Conservation (phyloP, 2,888 invertebrate species). For the Folsomia manolachei region DNA sequence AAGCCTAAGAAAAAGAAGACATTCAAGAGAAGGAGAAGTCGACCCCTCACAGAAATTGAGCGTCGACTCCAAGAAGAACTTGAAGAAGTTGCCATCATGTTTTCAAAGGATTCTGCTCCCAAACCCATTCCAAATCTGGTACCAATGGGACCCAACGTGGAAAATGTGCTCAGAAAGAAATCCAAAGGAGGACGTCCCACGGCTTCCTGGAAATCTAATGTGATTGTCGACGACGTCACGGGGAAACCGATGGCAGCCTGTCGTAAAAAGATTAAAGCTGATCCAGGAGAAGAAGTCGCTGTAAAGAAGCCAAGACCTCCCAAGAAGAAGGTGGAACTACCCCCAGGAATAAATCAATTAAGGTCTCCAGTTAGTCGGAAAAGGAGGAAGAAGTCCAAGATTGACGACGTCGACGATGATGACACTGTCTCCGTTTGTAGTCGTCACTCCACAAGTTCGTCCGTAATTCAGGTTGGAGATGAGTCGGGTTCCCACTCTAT, state of each 20-base stretch:
- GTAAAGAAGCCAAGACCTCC: neutral
- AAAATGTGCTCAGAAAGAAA: neutral
- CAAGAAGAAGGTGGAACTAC: neutral
- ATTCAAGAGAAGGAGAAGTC: conserved; percentile 12
- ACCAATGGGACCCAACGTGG: neutral
- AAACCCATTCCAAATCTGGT: neutral
- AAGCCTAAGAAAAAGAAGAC: conserved; percentile 18
- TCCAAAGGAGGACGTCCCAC: neutral
- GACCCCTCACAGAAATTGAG: neutral
- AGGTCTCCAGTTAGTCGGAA: neutral
- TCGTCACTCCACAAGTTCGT: neutral
- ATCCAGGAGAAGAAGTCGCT: neutral
- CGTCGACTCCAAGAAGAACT: neutral
- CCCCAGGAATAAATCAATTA: neutral
- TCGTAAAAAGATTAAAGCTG: neutral
- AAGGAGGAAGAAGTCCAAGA: neutral
- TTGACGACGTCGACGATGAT: neutral
- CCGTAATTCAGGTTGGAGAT: too few relatives aligned
- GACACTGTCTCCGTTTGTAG: neutral
- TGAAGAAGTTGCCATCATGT: neutral
- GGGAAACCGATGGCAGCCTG: neutral
- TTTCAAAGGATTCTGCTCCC: neutral
- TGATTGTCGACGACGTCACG: neutral
- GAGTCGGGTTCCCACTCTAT: neutral
- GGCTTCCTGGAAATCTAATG: conserved; percentile 8